Evolutionary conservation across 2,113 vertebrate genomes (phyloP), one percentile per base, ranked within the genome.

Genomic region (Pogona vitticeps): DNA sequence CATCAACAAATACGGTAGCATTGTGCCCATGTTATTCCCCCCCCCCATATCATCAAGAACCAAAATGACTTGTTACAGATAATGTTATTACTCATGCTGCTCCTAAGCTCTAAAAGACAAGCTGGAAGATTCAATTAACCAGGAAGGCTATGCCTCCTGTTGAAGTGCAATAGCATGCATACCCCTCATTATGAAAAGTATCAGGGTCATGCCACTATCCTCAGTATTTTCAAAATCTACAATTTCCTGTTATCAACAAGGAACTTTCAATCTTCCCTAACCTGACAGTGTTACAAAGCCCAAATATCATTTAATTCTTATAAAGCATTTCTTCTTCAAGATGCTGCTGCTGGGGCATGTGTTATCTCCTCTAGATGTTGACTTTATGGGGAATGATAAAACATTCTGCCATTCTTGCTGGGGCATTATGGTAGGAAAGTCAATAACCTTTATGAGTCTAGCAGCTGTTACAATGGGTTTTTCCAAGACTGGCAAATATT

Each of bases 401-500:
- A 83, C 36, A 56, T 46, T 3, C 6, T 65, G n/a, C 20, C 15
- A 9, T 15, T 88, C 33, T 13, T 28, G 40, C 23, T 65, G 9
- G 46, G n/a, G 42, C 2, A 58, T 36, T 42, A 33, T 36, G 23
- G 70, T 26, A 84, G 33, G 12, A 72, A 80, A 88, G 71, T 26
- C 56, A 85, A 88, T 38, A 85, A n/a, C 15, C 3, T 26, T 28
- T 36, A 70, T 36, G 33, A 36, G 58, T 9, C 38, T 52, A 59
- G 68, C 77, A 85, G 70, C 77, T 88, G 87, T 58, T 68, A n/a
- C 52, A 40, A 21, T 20, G 21, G 7, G 23, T 81, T 31, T 75
- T 80, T 73, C 79, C 59, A 67, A 20, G 3, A 71, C 14, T 68
- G 58, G 65, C 36, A 81, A 73, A 81, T 70, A 68, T 68, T 61